Base-by-base conservation (phyloP, 2,113 vertebrate genomes). In the Calonectris borealis region DNA sequence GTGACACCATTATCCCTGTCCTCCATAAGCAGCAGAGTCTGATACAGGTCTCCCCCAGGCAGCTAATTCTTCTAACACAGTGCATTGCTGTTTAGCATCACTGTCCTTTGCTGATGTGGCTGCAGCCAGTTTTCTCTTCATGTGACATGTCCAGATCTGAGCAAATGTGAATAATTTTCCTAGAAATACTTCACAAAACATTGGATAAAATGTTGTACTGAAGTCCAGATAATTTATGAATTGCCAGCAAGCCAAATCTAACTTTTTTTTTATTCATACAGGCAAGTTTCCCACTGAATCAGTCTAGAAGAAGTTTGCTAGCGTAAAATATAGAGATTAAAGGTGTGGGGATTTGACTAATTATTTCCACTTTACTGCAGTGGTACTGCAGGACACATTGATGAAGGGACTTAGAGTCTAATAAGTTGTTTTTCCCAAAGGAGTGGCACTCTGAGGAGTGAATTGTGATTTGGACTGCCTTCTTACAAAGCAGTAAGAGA, bases 101-200 rank as follows among this genome's bases (percentile, higher is more conserved):
- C 5, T 70, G 4, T 52, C 34, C 40, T 90, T 85, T 73, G 70
- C 42, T 83, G 82, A 48, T 79, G 71, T 51, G 65, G 46, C 89
- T 94, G 64, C 75, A 87, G 42, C 46, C 36, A 31, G 51, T 85
- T 96, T 90, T 77, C 36, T 51, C 19, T 36, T 82, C 73, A 40
- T 57, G 87, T 78, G 68, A 87, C 61, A 57, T 78, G 46, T 8
- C 58, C 62, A 62, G 22, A 68, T 73, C 22, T 83, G 75, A 90
- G 51, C 27, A 82, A 80, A 83, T 60, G 26, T n/a, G 75, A 88
- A 34, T 70, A 38, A 40, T 85, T 96, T 97, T 93, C 91, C 71
- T 91, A 93, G 91, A 93, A 95, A 85, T 77, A 55, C 46, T 88
- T 91, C 46, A 81, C 24, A 88, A 93, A 94, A 61, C 58, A 66